Evolutionary conservation across 1,140 invertebrate species (phyloP).

Genomic region (Ganaspis sp.): DNA sequence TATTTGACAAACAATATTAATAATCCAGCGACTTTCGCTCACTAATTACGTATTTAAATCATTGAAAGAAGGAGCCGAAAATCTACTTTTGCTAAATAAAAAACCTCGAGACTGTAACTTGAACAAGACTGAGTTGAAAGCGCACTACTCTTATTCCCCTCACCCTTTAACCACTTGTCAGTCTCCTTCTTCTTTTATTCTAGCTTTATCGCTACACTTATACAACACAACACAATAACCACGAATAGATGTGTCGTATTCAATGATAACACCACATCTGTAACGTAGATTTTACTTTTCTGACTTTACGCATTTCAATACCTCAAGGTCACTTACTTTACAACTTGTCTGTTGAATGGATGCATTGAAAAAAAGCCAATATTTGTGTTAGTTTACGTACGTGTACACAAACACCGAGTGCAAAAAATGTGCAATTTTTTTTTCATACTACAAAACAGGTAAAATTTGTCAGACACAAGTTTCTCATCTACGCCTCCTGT

Average conservation of each 20-base stretch:
- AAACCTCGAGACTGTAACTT: constrained; percentile 9
- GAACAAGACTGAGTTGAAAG: not conserved
- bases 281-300: constrained; percentile 14
- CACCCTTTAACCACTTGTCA: not conserved
- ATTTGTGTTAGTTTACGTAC: too few species aligned
- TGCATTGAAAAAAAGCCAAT: not conserved
- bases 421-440: too few species aligned
- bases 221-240: not conserved
- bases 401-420: too few species aligned
- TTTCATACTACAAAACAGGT: too few species aligned
- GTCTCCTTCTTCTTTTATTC: constrained; percentile 5
- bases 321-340: constrained; percentile 9
- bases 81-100: not conserved
- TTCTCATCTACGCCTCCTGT: too few species aligned
- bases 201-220: constrained; percentile 9
- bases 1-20: too few species aligned
- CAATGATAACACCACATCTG: constrained; percentile 1
- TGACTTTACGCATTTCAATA: not conserved
- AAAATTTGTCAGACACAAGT: too few species aligned
- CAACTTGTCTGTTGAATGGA: not conserved
- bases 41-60: too few species aligned
- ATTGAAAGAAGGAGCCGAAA: constrained; percentile 11
- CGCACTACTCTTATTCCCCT: constrained; percentile 17
- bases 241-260: not conserved
- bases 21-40: too few species aligned